Evolutionary conservation across 2,888 invertebrate species (phyloP).

Genomic region (Acanthacorydalis orientalis): DNA sequence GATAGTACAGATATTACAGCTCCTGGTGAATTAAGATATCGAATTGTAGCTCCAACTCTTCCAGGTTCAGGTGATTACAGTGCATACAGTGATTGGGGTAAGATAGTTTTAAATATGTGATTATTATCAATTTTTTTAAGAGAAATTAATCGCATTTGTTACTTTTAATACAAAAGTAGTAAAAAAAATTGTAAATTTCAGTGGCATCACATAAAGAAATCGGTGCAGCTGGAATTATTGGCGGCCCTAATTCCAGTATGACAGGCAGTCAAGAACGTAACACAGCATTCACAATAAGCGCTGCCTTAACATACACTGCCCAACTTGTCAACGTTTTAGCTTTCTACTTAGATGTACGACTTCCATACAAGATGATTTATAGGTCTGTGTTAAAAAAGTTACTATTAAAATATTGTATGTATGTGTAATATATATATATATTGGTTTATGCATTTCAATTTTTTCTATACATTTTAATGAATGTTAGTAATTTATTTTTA

Average conservation of each 20-base stretch:
- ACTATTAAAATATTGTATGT: not conserved
- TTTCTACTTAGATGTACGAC: constrained; percentile 62
- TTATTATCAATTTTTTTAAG: not conserved
- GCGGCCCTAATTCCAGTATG: not conserved
- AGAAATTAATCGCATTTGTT: not conserved
- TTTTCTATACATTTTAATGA: no score
- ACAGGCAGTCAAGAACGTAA: not conserved
- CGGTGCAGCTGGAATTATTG: not conserved
- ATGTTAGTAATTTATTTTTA: no score
- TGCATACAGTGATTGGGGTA: constrained; percentile 62
- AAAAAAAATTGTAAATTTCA: not conserved
- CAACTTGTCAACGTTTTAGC: constrained; percentile 71
- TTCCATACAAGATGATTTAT: constrained; percentile 58
- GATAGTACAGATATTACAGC: constrained; percentile 46
- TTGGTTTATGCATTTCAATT: no score
- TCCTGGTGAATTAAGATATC: constrained; percentile 46
- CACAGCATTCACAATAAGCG: constrained; percentile 22
- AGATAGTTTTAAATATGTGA: constrained; percentile 14
- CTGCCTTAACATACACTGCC: constrained; percentile 70
- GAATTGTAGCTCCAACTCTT: constrained; percentile 68
- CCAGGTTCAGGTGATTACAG: constrained; percentile 74
- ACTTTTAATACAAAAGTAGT: not conserved
- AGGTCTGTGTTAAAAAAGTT: constrained; percentile 28
- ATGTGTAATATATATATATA: not conserved
- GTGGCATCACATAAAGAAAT: constrained; percentile 4